phyloP scores from a whole-genome alignment of 1,140 invertebrate genomes.

The Lucilia sericata region DNA sequence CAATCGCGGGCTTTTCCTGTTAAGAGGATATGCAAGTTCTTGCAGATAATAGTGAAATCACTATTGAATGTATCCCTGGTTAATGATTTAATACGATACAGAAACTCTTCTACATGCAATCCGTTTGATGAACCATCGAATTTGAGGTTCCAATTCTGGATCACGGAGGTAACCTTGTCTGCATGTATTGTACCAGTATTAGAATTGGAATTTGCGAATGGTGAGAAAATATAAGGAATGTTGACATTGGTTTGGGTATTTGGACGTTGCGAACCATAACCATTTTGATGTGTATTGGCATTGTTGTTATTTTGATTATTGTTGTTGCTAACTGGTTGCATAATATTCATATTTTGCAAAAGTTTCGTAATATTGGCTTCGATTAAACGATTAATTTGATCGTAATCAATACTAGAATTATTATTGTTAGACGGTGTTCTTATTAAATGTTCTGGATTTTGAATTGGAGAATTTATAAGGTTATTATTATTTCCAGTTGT shows the following conservation, averaged over 20 bases:
- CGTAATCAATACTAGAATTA: too few species aligned
- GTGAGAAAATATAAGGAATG: neutral
- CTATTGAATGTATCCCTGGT: neutral
- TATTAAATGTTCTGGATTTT: too few species aligned
- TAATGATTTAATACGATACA: conserved; percentile 15
- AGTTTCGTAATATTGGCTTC: neutral
- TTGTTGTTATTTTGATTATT: neutral
- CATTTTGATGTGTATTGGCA: neutral
- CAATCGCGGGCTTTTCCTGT: too few species aligned
- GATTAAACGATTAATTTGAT: too few species aligned
- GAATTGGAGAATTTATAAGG: too few species aligned
- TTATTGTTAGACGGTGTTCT: too few species aligned
- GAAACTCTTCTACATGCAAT: neutral
- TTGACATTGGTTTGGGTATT: too few species aligned
- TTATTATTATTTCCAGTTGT: too few species aligned
- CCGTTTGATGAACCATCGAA: neutral
- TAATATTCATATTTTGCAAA: neutral
- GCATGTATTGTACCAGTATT: neutral
- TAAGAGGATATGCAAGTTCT: too few species aligned
- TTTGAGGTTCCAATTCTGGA: neutral
- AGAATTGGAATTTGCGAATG: neutral
- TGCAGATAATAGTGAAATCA: too few species aligned
- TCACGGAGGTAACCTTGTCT: neutral
- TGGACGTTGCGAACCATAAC: neutral
- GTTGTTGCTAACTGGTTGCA: neutral